Percentiles rank a stretch among this genome's conserved stretches.
These are phyloP conservation scores for Ammospiza nelsoni DNA, from an alignment of 2,113 vertebrate species.

Conservation along the genomic window DNA sequence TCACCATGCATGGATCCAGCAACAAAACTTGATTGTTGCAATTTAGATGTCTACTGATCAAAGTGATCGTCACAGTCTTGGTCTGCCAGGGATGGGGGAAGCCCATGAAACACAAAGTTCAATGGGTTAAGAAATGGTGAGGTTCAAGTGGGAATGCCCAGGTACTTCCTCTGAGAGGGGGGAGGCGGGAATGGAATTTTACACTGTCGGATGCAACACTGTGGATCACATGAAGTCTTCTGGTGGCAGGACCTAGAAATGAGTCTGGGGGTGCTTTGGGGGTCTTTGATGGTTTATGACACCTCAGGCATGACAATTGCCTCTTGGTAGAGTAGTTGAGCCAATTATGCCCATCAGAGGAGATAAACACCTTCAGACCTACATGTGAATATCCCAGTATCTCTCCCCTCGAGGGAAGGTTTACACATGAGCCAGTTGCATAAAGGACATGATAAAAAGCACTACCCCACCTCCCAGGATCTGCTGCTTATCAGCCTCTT, in stretches of 20 bases:
- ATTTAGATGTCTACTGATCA: background rate
- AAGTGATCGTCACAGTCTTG: background rate
- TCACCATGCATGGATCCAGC: background rate
- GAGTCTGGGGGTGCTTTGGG: rapidly evolving
- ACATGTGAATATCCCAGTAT: background rate
- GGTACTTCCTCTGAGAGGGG: background rate
- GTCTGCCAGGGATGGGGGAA: background rate
- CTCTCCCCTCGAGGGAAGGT: background rate
- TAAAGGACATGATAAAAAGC: background rate
- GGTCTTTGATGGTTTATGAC: background rate
- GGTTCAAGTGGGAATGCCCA: background rate
- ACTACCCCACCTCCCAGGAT: background rate
- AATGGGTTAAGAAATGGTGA: rapidly evolving
- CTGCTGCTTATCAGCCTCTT: background rate
- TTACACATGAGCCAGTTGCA: background rate
- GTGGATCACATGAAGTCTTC: background rate
- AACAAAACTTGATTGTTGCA: background rate
- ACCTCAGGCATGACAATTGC: background rate
- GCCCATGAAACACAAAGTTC: background rate
- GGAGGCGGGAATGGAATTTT: background rate
- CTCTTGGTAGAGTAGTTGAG: background rate
- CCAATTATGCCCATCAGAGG: background rate
- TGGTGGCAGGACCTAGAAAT: background rate
- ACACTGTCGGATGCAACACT: rapidly evolving
- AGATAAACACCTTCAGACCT: background rate